Percentiles rank a stretch among this genome's conserved stretches.
These are phyloP conservation scores for Athrips mouffetella DNA, from an alignment of 2,888 invertebrate genomes.

Conservation along the genomic window DNA sequence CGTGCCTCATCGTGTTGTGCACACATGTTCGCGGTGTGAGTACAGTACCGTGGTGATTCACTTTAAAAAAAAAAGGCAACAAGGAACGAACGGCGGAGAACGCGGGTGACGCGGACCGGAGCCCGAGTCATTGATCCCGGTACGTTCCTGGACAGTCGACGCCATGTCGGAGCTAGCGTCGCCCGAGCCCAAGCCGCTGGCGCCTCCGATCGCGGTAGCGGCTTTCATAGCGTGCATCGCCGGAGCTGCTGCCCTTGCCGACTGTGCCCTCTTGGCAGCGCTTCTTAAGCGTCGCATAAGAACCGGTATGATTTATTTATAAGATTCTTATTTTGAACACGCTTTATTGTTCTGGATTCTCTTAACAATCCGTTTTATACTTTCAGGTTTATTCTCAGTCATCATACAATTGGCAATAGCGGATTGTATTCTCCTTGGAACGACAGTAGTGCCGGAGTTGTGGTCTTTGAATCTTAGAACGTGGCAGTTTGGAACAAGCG, in stretches of 20 bases:
- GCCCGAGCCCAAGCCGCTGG: slow-evolving; percentile 46
- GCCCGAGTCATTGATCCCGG: slow-evolving; percentile 73
- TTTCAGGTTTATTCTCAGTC: slow-evolving; percentile 74
- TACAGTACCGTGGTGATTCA: slow-evolving; percentile 51
- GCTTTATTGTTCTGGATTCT: background rate
- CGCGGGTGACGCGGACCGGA: slow-evolving; percentile 63
- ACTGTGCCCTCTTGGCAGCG: slow-evolving; percentile 61
- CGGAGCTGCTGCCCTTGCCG: slow-evolving; percentile 64
- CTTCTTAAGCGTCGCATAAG: slow-evolving; percentile 63
- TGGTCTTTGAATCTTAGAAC: slow-evolving; percentile 68
- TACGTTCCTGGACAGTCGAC: slow-evolving; percentile 64
- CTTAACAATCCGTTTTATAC: slow-evolving; percentile 21
- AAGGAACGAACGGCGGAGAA: slow-evolving; percentile 57
- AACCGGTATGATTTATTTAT: slow-evolving; percentile 53
- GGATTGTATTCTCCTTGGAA: slow-evolving; percentile 65
- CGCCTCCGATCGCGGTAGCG: slow-evolving; percentile 59
- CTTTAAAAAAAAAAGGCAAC: slow-evolving; percentile 59
- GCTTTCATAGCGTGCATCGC: slow-evolving; percentile 56
- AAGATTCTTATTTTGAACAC: background rate
- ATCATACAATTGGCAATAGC: slow-evolving; percentile 75
- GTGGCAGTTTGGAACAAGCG: slow-evolving; percentile 70
- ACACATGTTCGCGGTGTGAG: slow-evolving; percentile 53
- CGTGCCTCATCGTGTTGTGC: slow-evolving; percentile 45
- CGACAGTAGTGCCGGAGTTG: slow-evolving; percentile 70
- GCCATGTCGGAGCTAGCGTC: slow-evolving; percentile 31